Percentiles rank a stretch among this genome's conserved stretches.
Evolutionary conservation across 2,113 vertebrate species (phyloP).

Genomic region (Cichladusa arquata): DNA sequence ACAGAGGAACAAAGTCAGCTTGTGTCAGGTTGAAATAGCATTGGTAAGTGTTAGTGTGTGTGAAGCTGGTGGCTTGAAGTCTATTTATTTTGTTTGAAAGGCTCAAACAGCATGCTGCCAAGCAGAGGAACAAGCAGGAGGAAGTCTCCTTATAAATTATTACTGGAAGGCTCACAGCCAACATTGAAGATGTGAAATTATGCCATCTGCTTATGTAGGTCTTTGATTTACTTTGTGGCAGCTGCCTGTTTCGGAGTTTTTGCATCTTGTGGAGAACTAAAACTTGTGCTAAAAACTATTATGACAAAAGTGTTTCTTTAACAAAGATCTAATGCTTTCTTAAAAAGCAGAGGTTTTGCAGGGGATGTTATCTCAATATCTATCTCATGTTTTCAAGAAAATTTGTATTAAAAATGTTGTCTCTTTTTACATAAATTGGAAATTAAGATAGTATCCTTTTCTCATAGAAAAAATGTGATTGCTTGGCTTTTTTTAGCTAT

Average conservation of each 20-base stretch:
- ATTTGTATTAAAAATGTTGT: not conserved
- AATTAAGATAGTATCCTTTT: not conserved
- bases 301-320: not conserved
- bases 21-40: constrained; percentile 70
- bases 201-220: constrained; percentile 66
- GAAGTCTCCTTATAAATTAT: constrained; percentile 68
- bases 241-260: constrained; percentile 20
- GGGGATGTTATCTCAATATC: not conserved
- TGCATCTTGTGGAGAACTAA: constrained; percentile 55
- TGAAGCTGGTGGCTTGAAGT: constrained; percentile 73
- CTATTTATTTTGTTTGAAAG: constrained; percentile 74
- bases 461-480: not conserved
- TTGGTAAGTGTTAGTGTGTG: constrained; percentile 66
- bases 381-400: not conserved
- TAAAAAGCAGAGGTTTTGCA: not conserved
- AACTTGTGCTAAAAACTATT: constrained; percentile 19
- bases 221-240: constrained; percentile 52
- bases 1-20: constrained; percentile 68
- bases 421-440: not conserved
- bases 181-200: constrained; percentile 51
- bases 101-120: constrained; percentile 68
- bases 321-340: not conserved
- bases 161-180: constrained; percentile 55
- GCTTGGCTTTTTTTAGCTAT: not conserved
- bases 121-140: constrained; percentile 58